These are phyloP conservation scores for Ypsolopha scabrella DNA, from an alignment of 2,888 invertebrate species.

Conservation along the genomic window DNA sequence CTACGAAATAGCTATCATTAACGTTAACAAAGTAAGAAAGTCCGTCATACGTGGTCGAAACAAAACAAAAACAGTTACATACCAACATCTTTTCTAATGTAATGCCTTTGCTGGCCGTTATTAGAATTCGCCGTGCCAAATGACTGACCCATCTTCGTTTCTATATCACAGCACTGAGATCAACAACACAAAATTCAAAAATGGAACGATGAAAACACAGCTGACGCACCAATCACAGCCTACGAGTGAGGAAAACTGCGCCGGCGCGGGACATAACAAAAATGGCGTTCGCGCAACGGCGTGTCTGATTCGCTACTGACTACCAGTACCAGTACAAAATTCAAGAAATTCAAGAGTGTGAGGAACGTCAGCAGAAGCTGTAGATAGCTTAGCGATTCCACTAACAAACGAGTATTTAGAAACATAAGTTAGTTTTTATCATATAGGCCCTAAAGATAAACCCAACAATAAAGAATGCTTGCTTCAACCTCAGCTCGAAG, in stretches of 20 bases:
- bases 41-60: too few relatives aligned
- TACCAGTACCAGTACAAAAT: too few relatives aligned
- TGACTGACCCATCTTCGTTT: slow-evolving; percentile 53
- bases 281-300: slow-evolving; percentile 14
- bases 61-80: slow-evolving; percentile 17
- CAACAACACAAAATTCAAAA: background rate
- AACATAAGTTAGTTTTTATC: too few relatives aligned
- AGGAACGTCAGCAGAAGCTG: too few relatives aligned
- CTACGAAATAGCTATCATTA: too few relatives aligned
- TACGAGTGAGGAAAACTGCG: slow-evolving; percentile 13
- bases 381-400: too few relatives aligned
- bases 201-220: background rate
- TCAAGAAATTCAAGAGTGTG: too few relatives aligned
- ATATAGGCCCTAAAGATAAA: too few relatives aligned
- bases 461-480: too few relatives aligned
- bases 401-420: too few relatives aligned
- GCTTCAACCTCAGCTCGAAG: too few relatives aligned
- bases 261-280: slow-evolving; percentile 30
- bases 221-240: slow-evolving; percentile 21
- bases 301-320: background rate
- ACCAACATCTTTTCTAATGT: slow-evolving; percentile 62
- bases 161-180: slow-evolving; percentile 34
- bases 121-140: slow-evolving; percentile 62
- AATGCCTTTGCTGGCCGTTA: slow-evolving; percentile 49
- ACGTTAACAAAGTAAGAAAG: too few relatives aligned